These are phyloP conservation scores for Dreissena polymorpha DNA, from an alignment of 1,140 invertebrate species.

Conservation along the genomic window DNA sequence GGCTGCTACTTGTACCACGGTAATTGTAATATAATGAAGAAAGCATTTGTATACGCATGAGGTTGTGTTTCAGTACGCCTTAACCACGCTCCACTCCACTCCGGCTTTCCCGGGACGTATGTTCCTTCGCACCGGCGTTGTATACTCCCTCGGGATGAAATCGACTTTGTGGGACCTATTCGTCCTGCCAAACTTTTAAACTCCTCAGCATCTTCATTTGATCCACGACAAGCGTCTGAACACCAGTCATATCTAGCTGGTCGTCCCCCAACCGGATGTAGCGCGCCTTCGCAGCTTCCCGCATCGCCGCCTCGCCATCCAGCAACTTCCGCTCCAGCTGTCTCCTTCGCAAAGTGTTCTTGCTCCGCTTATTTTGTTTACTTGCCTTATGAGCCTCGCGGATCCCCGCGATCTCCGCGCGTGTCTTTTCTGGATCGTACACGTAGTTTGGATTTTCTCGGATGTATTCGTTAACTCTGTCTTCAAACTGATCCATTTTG, in stretches of 20 bases:
- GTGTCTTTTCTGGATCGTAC: slow-evolving; percentile 16
- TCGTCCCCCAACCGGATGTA: slow-evolving; percentile 20
- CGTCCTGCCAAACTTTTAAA: not conserved
- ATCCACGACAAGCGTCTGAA: slow-evolving; percentile 40
- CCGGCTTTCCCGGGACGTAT: too few relatives aligned
- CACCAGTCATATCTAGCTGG: slow-evolving; percentile 3
- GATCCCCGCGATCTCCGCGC: not conserved
- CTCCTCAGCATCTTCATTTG: slow-evolving; percentile 41
- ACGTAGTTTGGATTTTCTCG: slow-evolving; percentile 40
- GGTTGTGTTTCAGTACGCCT: too few relatives aligned
- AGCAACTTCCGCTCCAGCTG: slow-evolving; percentile 30
- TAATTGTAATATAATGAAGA: too few relatives aligned
- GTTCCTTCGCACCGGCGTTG: too few relatives aligned
- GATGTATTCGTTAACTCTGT: slow-evolving; percentile 28
- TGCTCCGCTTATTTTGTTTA: not conserved
- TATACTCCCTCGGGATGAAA: too few relatives aligned
- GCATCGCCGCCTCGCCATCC: not conserved
- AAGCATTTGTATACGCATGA: too few relatives aligned
- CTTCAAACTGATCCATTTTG: slow-evolving; percentile 42
- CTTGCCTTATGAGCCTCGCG: not conserved
- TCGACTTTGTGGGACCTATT: too few relatives aligned
- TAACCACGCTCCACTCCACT: too few relatives aligned
- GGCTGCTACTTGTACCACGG: too few relatives aligned
- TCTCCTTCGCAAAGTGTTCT: slow-evolving; percentile 14
- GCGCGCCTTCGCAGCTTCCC: slow-evolving; percentile 30